phyloP scores from a whole-genome alignment of 2,113 vertebrate species.

The Sebastes fasciatus region DNA sequence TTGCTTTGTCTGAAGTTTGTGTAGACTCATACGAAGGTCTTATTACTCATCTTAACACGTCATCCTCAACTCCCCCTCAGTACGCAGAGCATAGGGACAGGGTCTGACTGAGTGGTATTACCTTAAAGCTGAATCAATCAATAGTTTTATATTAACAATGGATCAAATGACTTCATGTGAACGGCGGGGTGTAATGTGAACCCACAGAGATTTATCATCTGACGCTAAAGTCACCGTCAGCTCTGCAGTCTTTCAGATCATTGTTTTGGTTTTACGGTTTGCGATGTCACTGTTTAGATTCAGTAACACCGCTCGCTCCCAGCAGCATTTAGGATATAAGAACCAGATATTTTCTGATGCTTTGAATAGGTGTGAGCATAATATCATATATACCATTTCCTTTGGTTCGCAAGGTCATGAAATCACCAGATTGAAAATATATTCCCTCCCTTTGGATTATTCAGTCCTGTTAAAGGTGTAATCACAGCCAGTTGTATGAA shows the following conservation, averaged over 20 bases:
- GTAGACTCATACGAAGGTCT: slow-evolving; percentile 10
- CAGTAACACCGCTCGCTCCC: background rate
- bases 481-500: background rate
- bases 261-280: background rate
- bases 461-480: slow-evolving; percentile 1
- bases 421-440: background rate
- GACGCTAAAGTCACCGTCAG: background rate
- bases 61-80: slow-evolving; percentile 1
- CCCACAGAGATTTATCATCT: background rate
- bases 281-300: background rate
- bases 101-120: background rate
- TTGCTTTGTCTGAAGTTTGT: slow-evolving; percentile 32
- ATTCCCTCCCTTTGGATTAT: background rate
- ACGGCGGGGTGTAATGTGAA: background rate
- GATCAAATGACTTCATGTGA: background rate
- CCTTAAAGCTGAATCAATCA: background rate
- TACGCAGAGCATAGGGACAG: background rate
- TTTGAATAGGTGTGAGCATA: background rate
- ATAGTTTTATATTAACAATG: slow-evolving; percentile 4
- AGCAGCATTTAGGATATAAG: background rate
- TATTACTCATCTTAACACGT: slow-evolving; percentile 27
- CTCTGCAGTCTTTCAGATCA: slow-evolving; percentile 2
- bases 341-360: background rate
- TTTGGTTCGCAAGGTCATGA: background rate
- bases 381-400: background rate